These are phyloP conservation scores for Sebastiscus albofasciatus DNA, from an alignment of 2,797 vertebrate genomes.

Conservation along the genomic window DNA sequence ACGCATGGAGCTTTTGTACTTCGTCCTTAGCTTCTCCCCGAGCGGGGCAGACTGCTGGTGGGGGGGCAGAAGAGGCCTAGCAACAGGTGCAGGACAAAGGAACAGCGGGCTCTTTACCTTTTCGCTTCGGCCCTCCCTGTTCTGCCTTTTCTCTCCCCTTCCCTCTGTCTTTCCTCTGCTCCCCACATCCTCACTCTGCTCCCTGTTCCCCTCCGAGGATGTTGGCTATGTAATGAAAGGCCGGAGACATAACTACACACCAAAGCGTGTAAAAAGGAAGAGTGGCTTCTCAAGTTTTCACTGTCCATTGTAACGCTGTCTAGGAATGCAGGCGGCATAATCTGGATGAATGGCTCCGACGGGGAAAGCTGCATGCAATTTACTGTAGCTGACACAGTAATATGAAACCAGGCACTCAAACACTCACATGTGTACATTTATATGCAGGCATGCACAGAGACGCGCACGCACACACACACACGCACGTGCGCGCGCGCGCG, in stretches of 20 bases:
- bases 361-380: slow-evolving; percentile 74
- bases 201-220: slow-evolving; percentile 45
- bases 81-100: slow-evolving; percentile 82
- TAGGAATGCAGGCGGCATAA: slow-evolving; percentile 69
- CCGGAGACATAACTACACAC: slow-evolving; percentile 39
- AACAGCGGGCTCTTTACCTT: slow-evolving; percentile 79
- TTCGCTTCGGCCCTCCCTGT: slow-evolving; percentile 48
- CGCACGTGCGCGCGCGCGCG: too few relatives aligned
- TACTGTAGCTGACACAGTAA: slow-evolving; percentile 77
- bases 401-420: slow-evolving; percentile 66
- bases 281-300: slow-evolving; percentile 68
- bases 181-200: slow-evolving; percentile 26
- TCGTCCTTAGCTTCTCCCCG: slow-evolving; percentile 34
- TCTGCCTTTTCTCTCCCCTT: slow-evolving; percentile 31
- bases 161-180: slow-evolving; percentile 25
- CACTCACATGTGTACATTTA: slow-evolving; percentile 70
- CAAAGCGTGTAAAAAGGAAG: slow-evolving; percentile 32
- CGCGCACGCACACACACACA: not conserved
- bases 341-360: slow-evolving; percentile 69
- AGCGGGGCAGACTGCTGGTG: slow-evolving; percentile 42
- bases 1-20: slow-evolving; percentile 55
- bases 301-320: slow-evolving; percentile 66
- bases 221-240: slow-evolving; percentile 47
- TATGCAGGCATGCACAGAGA: slow-evolving; percentile 50
- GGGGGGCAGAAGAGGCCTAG: slow-evolving; percentile 71